Conservation (phyloP, 2,888 invertebrate species). For the Bursaphelenchus okinawaensis region DNA sequence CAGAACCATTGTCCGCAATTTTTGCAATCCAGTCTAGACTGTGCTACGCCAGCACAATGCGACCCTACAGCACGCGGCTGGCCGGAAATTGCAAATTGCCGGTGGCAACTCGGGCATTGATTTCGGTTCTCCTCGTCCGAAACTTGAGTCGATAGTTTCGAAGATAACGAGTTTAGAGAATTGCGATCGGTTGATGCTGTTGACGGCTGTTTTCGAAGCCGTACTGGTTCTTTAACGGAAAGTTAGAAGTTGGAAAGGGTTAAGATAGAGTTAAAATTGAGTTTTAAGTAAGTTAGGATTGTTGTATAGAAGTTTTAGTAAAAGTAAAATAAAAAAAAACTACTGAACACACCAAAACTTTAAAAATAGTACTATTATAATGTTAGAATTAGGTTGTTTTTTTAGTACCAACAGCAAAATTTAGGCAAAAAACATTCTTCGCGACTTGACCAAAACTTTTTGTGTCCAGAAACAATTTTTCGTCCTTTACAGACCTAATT, state of each 20-base stretch:
- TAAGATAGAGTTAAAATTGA: too few species aligned
- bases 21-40: conserved; percentile 65
- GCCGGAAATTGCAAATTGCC: conserved; percentile 5
- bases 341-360: neutral
- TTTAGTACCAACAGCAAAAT: too few species aligned
- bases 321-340: neutral
- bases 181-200: neutral
- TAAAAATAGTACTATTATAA: too few species aligned
- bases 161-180: neutral
- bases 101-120: neutral
- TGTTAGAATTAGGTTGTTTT: too few species aligned
- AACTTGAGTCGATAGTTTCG: neutral
- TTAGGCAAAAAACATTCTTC: too few species aligned
- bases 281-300: neutral
- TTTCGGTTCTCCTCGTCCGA: neutral
- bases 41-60: conserved; percentile 5
- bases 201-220: neutral
- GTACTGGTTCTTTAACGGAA: neutral
- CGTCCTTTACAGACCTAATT: too few species aligned
- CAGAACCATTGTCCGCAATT: conserved; percentile 96
- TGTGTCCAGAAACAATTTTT: too few species aligned
- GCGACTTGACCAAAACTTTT: too few species aligned
- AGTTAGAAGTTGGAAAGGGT: neutral
- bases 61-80: neutral
- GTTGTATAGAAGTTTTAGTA: neutral